Conservation (phyloP, 2,888 invertebrate species). For the Ceraclea dissimilis region DNA sequence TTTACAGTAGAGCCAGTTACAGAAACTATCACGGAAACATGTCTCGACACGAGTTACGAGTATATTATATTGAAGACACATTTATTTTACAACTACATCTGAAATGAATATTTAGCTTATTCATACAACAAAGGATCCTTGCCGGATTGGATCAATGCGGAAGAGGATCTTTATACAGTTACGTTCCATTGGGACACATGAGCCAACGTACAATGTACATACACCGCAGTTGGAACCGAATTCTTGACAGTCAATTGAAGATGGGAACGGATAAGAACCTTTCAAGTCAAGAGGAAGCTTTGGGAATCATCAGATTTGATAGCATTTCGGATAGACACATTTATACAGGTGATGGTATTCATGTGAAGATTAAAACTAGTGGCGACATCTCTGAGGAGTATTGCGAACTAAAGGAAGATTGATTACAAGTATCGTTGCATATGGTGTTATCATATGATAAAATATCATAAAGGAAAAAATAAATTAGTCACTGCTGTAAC, state of each 20-base stretch:
- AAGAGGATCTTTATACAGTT: constrained; percentile 89
- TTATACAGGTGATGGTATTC: constrained; percentile 88
- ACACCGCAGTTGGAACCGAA: constrained; percentile 80
- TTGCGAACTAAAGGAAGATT: constrained; percentile 83
- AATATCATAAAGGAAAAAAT: too few species aligned
- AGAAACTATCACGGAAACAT: not conserved
- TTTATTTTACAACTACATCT: too few species aligned
- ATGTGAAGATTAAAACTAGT: constrained; percentile 79
- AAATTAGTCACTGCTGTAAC: too few species aligned
- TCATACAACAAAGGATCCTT: constrained; percentile 87
- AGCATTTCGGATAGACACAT: constrained; percentile 97
- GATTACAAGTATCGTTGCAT: constrained; percentile 36
- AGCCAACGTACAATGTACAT: constrained; percentile 77
- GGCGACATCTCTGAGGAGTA: constrained; percentile 70
- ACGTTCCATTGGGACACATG: constrained; percentile 95
- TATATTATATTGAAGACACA: not conserved
- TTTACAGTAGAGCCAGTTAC: not conserved
- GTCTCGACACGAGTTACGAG: constrained; percentile 1
- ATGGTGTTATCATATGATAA: too few species aligned
- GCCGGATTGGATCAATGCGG: constrained; percentile 91
- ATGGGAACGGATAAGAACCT: not conserved
- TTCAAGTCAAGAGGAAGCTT: constrained; percentile 73
- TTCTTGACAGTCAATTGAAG: constrained; percentile 87
- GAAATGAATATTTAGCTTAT: too few species aligned
- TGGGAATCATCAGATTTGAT: constrained; percentile 83